Evolutionary conservation across 2,113 vertebrate species (phyloP), one percentile per base, ranked within the genome.

Genomic region (Aegithalos caudatus): DNA sequence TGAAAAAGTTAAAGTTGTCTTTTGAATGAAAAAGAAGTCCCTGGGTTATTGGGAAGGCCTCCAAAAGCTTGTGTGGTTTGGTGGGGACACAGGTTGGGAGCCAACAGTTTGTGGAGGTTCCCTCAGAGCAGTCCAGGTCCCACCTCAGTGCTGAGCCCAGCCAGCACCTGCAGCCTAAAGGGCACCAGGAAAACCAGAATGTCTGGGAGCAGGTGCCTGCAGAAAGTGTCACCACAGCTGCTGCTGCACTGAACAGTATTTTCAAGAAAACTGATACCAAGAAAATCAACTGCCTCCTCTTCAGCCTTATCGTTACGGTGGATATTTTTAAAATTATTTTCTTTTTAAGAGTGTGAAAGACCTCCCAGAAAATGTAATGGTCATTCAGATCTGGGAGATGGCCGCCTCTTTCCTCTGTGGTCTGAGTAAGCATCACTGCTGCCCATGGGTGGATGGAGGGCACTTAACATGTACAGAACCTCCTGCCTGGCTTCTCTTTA

Each of bases 211-310:
- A 83, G 67, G 4, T 83, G 62, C 29, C 58, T 86, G 45, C 87
- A 81, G n/a, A 77, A 86, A 38, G 7, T 27, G 42, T 24, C 77
- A 56, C 62, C 27, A 6, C 72, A 61, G 77, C 64, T 77, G 84
- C 51, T 7, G 37, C 74, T 7, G 1, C 2, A 0, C 74, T 31
- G 7, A 15, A 14, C 4, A 4, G 22, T 44, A 33, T n/a, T 6
- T 6, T 80, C n/a, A 37, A 54, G 79, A 88, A 87, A 82, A 57
- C 24, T 0, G 0, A 16, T 53, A 57, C 31, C 31, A 65, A 54
- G 66, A 70, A 94, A 80, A 69, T 73, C 76, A 69, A 10, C 78
- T 79, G 56, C 56, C 42, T 23, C 70, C 7, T 86, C 23, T 77
- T 73, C 10, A 69, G 37, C 56, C 22, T 81, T 69, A 69, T 71